phyloP scores from a whole-genome alignment of 2,888 invertebrate genomes.

The Rapana venosa region DNA sequence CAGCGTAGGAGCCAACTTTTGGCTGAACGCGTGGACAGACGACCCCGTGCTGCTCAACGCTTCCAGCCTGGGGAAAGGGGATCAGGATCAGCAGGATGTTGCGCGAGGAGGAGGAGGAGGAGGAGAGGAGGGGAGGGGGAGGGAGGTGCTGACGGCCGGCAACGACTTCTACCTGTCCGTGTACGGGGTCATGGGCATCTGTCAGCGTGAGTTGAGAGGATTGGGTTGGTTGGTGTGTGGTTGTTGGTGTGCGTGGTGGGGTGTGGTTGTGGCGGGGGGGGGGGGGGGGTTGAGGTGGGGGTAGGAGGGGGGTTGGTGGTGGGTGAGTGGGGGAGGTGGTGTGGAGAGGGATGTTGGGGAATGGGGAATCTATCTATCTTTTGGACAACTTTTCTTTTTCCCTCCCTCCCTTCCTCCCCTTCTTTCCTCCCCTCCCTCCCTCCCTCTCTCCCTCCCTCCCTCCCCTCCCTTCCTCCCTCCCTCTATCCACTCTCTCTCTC shows the following conservation, averaged over 20 bases:
- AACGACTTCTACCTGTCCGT: conserved; percentile 45
- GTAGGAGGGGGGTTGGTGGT: too few species aligned
- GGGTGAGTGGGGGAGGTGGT: too few species aligned
- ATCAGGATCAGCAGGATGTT: background rate
- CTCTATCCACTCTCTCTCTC: too few species aligned
- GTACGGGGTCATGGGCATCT: conserved; percentile 45
- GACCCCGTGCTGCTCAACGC: conserved; percentile 62
- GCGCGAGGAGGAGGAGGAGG: background rate
- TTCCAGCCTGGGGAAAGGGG: background rate
- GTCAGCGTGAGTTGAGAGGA: conserved; percentile 43
- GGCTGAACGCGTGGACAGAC: conserved; percentile 77
- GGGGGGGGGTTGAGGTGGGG: background rate
- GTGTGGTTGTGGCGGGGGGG: background rate
- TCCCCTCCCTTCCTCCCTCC: background rate
- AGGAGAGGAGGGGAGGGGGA: too few species aligned
- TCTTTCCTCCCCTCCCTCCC: background rate
- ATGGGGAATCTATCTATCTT: too few species aligned
- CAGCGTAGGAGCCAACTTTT: conserved; percentile 71
- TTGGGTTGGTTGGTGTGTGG: background rate
- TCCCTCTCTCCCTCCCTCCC: conserved; percentile 4
- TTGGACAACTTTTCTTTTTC: too few species aligned
- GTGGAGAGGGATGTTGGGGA: too few species aligned
- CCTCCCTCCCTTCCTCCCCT: too few species aligned
- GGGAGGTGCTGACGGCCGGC: background rate
- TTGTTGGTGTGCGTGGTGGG: background rate